Percentiles rank a stretch among this genome's conserved stretches.
Conservation (phyloP, 1,140 invertebrate species). For the Diachasma alloeum region DNA sequence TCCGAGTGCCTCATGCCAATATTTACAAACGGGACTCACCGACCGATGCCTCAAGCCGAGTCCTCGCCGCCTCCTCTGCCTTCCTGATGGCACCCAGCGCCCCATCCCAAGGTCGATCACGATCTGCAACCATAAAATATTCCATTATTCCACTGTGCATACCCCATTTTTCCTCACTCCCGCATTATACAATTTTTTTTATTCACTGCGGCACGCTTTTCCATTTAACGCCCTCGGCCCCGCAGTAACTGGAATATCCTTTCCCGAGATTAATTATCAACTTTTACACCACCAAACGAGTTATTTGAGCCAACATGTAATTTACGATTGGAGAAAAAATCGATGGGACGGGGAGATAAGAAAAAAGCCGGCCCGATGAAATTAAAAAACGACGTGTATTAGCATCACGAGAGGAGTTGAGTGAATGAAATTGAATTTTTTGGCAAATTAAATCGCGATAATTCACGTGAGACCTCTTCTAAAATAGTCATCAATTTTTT, state of each 20-base stretch:
- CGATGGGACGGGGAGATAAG: background rate
- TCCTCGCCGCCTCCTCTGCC: no score
- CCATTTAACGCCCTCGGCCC: slow-evolving; percentile 24
- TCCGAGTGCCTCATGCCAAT: no score
- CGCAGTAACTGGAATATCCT: slow-evolving; percentile 7
- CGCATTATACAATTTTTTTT: background rate
- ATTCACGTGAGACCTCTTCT: no score
- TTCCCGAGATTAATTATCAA: slow-evolving; percentile 26
- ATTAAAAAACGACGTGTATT: background rate
- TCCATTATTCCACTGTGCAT: background rate
- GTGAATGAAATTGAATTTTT: background rate
- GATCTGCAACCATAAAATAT: background rate
- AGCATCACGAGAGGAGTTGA: background rate
- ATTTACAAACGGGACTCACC: no score
- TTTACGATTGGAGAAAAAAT: background rate
- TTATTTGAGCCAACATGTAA: background rate
- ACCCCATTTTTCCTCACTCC: slow-evolving; percentile 1
- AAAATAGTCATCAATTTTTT: background rate
- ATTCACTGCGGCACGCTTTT: slow-evolving; percentile 11
- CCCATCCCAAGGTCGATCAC: slow-evolving; percentile 24
- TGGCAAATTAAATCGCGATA: background rate
- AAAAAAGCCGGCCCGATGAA: background rate
- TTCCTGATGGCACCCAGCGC: background rate
- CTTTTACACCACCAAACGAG: slow-evolving; percentile 17
- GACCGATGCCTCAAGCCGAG: no score